Conservation (phyloP, 2,113 vertebrate species). For the Ammospiza nelsoni region DNA sequence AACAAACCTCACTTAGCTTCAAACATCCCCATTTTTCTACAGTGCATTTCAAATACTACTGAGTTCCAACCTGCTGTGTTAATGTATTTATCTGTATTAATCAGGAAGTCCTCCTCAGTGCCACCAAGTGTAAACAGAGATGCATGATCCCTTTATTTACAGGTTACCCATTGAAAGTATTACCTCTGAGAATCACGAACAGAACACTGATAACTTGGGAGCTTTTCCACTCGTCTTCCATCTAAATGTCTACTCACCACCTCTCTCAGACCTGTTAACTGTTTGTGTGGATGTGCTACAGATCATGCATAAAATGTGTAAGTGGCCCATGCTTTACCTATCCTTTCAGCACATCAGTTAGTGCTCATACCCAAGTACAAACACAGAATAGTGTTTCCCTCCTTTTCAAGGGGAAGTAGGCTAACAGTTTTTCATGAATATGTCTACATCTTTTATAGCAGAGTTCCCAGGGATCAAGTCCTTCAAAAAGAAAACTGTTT, state of each 20-base stretch:
- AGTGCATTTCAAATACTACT: neutral
- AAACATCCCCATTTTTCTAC: neutral
- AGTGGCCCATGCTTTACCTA: rapidly evolving
- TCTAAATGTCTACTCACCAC: neutral
- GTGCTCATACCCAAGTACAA: neutral
- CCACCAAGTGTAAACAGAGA: neutral
- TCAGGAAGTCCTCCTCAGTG: neutral
- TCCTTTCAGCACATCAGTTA: neutral
- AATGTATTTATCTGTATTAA: neutral
- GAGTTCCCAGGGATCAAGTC: neutral
- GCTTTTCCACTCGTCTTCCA: neutral
- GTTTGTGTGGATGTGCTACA: neutral
- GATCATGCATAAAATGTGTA: neutral
- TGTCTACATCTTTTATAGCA: neutral
- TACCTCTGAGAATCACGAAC: neutral
- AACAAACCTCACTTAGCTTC: neutral
- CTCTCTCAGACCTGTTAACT: neutral
- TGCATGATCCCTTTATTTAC: neutral
- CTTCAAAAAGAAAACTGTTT: neutral
- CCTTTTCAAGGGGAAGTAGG: neutral
- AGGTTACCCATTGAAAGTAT: neutral
- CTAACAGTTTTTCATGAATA: neutral
- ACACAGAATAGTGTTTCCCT: neutral
- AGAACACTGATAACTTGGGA: neutral
- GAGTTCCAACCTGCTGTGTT: neutral